Evolutionary conservation across 2,113 vertebrate species (phyloP), one percentile per base, ranked within the genome.

Genomic region (Pterocles gutturalis): DNA sequence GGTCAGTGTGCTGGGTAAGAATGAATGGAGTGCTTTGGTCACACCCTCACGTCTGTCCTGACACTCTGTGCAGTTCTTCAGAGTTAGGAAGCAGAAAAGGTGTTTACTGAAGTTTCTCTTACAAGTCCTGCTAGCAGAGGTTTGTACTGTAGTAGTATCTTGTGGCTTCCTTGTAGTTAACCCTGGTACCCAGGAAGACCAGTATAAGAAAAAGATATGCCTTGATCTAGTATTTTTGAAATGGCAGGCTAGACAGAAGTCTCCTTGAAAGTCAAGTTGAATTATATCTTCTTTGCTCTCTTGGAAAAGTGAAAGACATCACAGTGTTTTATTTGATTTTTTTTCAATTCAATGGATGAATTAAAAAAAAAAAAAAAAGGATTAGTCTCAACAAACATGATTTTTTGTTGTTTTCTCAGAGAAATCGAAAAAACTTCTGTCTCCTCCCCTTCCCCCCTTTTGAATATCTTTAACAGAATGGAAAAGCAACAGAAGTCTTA

Each of bases 381-480:
- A 14, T 46, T 41, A 57, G 46, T 80, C 26, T 61, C 19, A 76
- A 38, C 14, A 79, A 66, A 29, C 3, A 16, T 7, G 2, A 21
- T 8, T 64, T 72, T 43, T 70, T 67, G 25, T 51, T 21, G 12
- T 61, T 83, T 92, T 60, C 20, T 82, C 54, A 64, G 13, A 33
- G 38, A 88, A 88, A 41, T 19, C 2, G 13, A 46, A 53, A 90
- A 79, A 34, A 38, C 12, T 3, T 4, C 0, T 72, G 49, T 34
- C 5, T 22, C 3, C 8, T 36, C 5, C 31, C 4, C 6, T 3
- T 58, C 5, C 25, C 11, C 1, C 7, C 28, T 69, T 73, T 36
- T 54, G 3, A 64, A 14, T 33, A 69, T 41, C 13, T 81, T 61
- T 41, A 41, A 41, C 33, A 51, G 69, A 69, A 51, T 7, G 4